These are phyloP conservation scores for Micoletzkya japonica DNA, from an alignment of 2,888 invertebrate genomes.

Conservation along the genomic window DNA sequence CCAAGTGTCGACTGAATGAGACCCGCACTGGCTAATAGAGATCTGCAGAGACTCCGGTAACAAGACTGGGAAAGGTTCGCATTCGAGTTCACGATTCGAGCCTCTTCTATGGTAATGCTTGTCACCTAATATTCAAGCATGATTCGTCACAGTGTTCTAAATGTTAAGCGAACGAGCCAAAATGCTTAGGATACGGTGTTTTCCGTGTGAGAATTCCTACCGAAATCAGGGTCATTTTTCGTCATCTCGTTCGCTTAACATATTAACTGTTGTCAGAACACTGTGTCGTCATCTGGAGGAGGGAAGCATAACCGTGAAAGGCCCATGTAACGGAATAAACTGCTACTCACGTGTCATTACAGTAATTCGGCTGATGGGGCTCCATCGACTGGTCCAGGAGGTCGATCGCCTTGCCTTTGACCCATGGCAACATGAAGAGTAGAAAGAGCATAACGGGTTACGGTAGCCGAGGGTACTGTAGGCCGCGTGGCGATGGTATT, in stretches of 20 bases:
- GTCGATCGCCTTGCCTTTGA: constrained; percentile 37
- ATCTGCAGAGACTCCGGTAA: constrained; percentile 34
- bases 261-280: too few relatives aligned
- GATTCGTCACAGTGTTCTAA: too few relatives aligned
- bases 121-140: background rate
- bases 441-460: too few relatives aligned
- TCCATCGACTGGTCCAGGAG: constrained; percentile 40
- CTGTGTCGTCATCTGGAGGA: too few relatives aligned
- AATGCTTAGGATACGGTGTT: too few relatives aligned
- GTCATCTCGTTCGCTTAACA: too few relatives aligned
- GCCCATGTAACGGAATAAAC: background rate
- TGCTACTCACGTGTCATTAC: constrained; percentile 48
- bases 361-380: constrained; percentile 52
- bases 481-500: too few relatives aligned
- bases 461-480: too few relatives aligned
- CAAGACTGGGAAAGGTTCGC: background rate
- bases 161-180: too few relatives aligned
- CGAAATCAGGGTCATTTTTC: too few relatives aligned
- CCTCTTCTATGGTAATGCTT: background rate
- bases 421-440: background rate
- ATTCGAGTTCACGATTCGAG: background rate
- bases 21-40: constrained; percentile 48
- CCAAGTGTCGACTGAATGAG: constrained; percentile 54
- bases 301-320: background rate
- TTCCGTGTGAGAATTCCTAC: too few relatives aligned